Base-by-base conservation (phyloP, 2,113 vertebrate genomes). In the Heterotis niloticus region DNA sequence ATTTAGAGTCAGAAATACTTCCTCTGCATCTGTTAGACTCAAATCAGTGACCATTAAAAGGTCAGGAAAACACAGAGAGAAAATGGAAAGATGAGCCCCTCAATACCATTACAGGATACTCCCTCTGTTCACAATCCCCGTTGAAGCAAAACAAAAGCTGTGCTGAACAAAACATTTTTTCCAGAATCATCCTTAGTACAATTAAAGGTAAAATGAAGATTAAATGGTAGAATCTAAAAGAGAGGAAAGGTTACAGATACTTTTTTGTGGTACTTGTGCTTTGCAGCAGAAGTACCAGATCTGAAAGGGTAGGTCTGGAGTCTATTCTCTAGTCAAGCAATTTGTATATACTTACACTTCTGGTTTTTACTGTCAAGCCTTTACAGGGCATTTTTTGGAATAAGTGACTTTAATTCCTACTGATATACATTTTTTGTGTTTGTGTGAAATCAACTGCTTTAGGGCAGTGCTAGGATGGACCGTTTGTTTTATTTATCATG, bases 1-100 rank as follows among this genome's bases (percentile, higher is more conserved):
- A 90, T 93, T 91, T 90, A 92, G 89, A 93, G 80, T 90, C 83
- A 88, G 88, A 93, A 92, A 90, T 87, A 90, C 85, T 87, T 88
- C 68, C 83, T 86, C 5, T 82, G 83, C 82, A 79, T 88, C 87
- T 85, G 12, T 29, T 60, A 44, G 69, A 69, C 14, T 26, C 77
- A 62, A 2, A 54, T 14, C 3, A 2, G 11, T 4, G 20, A 29
- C 52, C 14, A 60, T 65, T 86, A 79, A 84, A 67, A 82, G 79
- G 84, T 84, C 84, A 44, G 86, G 80, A 85, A 80, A 81, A 66
- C 60, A 81, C 29, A 44, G 83, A 83, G 82, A 80, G 24, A 69
- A 29, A 60, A 82, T 67, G 83, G 79, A 85, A 81, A 89, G 84
- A 83, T 88, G 86, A 20, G 52, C n/a, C 52, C 9, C 20, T 24